Evolutionary conservation across 2,888 invertebrate genomes (phyloP), one percentile per base, ranked within the genome.

Genomic region (Strigamia maritima): DNA sequence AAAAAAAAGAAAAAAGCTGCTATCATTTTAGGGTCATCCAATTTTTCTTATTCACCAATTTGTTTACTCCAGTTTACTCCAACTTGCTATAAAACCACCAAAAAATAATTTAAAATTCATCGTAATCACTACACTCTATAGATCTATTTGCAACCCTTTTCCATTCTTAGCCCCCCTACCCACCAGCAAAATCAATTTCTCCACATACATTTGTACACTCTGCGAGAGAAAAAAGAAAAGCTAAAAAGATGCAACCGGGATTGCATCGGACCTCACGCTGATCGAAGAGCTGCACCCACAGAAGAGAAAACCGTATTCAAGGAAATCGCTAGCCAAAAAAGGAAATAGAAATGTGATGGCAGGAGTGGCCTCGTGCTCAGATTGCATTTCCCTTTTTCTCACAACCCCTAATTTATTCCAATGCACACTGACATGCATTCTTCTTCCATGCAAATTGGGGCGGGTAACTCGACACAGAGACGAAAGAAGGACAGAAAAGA

Each of bases 231-330:
- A 19, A 54, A 54, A 54, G 19, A 19, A 19, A 54, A 54, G 19
- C 19, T 54, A 54, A 70, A 70, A 70, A 70, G 70, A 70, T 28
- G 70, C 70, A 70, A 70, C 70, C 70, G 70, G 70, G 70, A 70
- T 70, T 70, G 70, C 28, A 28, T 70, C 70, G 70, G 70, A 70
- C 70, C 70, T 14, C 70, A 70, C 70, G 70, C 70, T 70, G 70
- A 70, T 70, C 70, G 28, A 70, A 70, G 70, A 26, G 14, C 24
- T 70, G 49, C 49, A 70, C 28, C 28, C 70, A 70, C 70, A 70
- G 70, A 70, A 12, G 49, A 19, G 35, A 35, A 35, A 8, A 54
- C 44, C n/a, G 54, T n/a, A 54, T 54, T 54, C 54, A 54, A 54
- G 19, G 54, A 54, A 54, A 54, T n/a, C 54, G 54, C 54, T 19